Evolutionary conservation across 2,113 vertebrate species (phyloP).

Genomic region (Xenopus tropicalis): DNA sequence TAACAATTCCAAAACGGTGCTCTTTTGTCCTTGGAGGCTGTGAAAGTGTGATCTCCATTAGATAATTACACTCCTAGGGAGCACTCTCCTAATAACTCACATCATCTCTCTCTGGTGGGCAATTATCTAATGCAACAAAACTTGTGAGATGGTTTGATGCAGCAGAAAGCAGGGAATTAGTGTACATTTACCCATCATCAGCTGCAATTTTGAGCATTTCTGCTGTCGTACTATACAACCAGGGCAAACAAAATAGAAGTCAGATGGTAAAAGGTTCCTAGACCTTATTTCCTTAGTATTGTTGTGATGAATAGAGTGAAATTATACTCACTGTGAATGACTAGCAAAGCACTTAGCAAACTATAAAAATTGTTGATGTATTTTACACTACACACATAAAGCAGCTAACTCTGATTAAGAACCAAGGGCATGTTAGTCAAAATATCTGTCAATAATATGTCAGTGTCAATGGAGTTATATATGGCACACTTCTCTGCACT

Average conservation of each 20-base stretch:
- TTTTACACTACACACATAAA: no score
- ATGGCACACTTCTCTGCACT: no score
- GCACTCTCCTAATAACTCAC: conserved; percentile 36
- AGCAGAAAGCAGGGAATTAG: conserved; percentile 23
- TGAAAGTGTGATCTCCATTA: conserved; percentile 33
- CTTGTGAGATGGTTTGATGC: conserved; percentile 39
- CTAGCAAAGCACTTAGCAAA: no score
- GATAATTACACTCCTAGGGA: conserved; percentile 41
- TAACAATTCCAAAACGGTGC: conserved; percentile 25
- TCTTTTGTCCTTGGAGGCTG: conserved; percentile 36
- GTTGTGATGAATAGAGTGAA: not conserved
- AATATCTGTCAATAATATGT: no score
- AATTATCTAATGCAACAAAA: conserved; percentile 42
- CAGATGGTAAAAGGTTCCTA: not conserved
- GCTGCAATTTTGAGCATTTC: conserved; percentile 4
- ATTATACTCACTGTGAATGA: not conserved
- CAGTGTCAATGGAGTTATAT: no score
- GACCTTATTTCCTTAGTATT: not conserved
- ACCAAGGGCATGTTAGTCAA: no score
- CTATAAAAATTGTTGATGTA: no score
- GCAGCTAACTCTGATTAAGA: no score
- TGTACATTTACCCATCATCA: conserved; percentile 17
- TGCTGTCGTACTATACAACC: not conserved
- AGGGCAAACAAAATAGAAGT: conserved; percentile 21
- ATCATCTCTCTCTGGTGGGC: conserved; percentile 39